Conservation (phyloP, 2,797 vertebrate species). For the Crenichthys baileyi region DNA sequence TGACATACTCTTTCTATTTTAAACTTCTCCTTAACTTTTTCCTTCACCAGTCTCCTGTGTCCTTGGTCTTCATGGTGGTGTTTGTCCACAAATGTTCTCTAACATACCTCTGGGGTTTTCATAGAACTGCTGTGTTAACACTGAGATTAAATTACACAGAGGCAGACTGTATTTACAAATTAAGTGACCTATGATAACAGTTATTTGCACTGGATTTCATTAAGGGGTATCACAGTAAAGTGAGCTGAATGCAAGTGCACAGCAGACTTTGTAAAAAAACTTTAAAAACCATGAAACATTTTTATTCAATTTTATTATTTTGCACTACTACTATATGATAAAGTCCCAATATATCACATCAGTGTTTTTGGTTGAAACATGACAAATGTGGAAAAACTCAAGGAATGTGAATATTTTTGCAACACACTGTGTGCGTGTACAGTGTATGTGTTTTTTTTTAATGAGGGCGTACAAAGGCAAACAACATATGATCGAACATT, state of each 20-base stretch:
- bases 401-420: too few relatives aligned
- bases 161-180: background rate
- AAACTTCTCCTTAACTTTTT: background rate
- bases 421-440: background rate
- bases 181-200: background rate
- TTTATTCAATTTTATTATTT: background rate
- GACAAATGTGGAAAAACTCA: background rate
- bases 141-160: background rate
- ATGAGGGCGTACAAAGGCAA: conserved; percentile 59
- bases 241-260: background rate
- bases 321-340: background rate
- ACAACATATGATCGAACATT: conserved; percentile 67
- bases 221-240: background rate
- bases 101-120: background rate
- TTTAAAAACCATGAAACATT: background rate
- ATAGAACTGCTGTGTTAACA: background rate
- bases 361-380: background rate
- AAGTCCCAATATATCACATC: background rate
- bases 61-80: background rate
- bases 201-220: background rate
- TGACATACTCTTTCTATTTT: background rate
- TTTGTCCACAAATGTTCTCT: background rate
- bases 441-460: conserved; percentile 24
- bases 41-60: background rate
- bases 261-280: background rate